These are phyloP conservation scores for Scaptomyza pallida DNA, from an alignment of 1,140 invertebrate genomes.

Conservation along the genomic window DNA sequence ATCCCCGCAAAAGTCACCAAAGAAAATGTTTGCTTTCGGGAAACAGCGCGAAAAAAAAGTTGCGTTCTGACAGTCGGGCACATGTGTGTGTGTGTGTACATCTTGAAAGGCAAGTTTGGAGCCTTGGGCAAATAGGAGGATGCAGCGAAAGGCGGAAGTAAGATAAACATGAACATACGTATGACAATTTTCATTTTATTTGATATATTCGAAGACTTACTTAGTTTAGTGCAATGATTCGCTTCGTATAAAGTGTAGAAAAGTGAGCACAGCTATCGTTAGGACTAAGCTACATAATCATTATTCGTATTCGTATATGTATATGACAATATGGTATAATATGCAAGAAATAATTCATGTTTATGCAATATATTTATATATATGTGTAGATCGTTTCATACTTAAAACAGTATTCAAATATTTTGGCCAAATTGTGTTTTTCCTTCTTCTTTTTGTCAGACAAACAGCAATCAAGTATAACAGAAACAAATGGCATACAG, in stretches of 20 bases:
- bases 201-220: constrained; percentile 59
- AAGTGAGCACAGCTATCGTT: constrained; percentile 37
- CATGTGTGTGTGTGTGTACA: constrained; percentile 1
- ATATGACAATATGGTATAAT: constrained; percentile 35
- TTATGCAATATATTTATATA: background rate
- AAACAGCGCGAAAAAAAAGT: constrained; percentile 22
- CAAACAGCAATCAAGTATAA: constrained; percentile 52
- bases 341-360: constrained; percentile 13
- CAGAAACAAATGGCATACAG: constrained; percentile 69
- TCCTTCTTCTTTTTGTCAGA: background rate
- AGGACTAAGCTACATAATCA: constrained; percentile 77
- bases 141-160: background rate
- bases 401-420: constrained; percentile 77
- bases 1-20: constrained; percentile 46
- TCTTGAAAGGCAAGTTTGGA: constrained; percentile 5
- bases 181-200: constrained; percentile 47
- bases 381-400: constrained; percentile 42
- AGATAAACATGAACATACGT: background rate
- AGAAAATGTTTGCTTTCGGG: constrained; percentile 38
- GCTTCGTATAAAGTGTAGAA: constrained; percentile 60
- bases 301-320: constrained; percentile 49
- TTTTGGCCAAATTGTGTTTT: constrained; percentile 51
- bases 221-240: constrained; percentile 41
- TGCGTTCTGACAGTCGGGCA: constrained; percentile 16
- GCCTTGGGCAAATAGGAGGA: background rate